Conservation (phyloP, 2,113 vertebrate species). For the Elaphurus davidianus region DNA sequence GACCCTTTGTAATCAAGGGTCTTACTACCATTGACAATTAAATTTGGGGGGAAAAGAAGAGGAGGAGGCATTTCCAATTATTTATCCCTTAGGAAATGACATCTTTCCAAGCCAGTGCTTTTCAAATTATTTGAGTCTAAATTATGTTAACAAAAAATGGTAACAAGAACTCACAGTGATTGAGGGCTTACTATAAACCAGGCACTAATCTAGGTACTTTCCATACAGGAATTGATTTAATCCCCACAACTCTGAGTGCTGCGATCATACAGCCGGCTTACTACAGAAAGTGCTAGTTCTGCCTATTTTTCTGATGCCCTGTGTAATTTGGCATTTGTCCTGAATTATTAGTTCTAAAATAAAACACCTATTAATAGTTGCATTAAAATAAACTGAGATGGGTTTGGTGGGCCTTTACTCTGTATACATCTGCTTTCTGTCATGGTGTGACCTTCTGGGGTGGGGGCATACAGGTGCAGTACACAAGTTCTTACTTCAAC, state of each 20-base stretch:
- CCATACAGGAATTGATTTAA: not conserved
- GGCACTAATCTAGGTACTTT: not conserved
- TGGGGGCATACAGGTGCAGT: not conserved
- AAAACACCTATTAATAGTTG: not conserved
- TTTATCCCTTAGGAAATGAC: not conserved
- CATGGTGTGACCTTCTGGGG: not conserved
- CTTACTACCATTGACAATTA: not conserved
- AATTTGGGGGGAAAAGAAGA: not conserved
- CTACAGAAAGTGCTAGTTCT: not conserved
- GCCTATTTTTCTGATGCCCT: not conserved
- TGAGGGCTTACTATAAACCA: not conserved
- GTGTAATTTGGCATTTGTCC: not conserved
- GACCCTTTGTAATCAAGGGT: not conserved
- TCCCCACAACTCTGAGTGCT: not conserved
- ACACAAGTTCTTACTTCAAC: constrained; percentile 3
- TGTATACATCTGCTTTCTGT: not conserved
- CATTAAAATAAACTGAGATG: not conserved
- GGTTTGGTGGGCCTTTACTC: not conserved
- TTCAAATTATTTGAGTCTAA: not conserved
- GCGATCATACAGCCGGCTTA: not conserved
- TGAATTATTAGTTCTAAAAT: not conserved
- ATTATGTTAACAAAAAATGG: not conserved
- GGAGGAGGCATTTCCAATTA: not conserved
- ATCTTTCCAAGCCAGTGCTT: not conserved
- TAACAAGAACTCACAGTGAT: not conserved